Conservation (phyloP, 2,888 invertebrate genomes). For the Mylabris sibirica region DNA sequence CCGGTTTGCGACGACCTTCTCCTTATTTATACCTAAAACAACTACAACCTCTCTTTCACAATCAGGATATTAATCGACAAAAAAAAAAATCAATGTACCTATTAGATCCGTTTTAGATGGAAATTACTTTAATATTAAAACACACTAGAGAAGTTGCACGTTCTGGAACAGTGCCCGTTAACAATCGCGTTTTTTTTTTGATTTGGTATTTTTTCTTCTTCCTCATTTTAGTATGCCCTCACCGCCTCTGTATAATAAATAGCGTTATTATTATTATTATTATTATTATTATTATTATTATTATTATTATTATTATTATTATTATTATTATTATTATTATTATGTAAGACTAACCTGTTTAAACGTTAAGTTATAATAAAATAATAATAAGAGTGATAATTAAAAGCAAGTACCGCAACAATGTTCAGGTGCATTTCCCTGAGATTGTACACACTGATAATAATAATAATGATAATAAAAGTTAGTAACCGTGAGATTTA, state of each 20-base stretch:
- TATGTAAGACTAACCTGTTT: neutral
- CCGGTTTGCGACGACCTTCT: slow-evolving; percentile 9
- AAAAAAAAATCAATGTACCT: slow-evolving; percentile 2
- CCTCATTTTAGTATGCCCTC: neutral
- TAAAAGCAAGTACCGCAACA: neutral
- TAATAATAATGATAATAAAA: neutral
- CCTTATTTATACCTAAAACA: neutral
- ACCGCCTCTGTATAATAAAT: neutral
- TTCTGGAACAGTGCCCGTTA: slow-evolving; percentile 13
- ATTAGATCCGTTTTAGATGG: slow-evolving; percentile 13
- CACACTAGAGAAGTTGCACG: slow-evolving; percentile 11
- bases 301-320: no score
- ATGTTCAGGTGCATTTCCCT: slow-evolving; percentile 7
- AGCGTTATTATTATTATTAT: no score
- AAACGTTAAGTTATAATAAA: neutral
- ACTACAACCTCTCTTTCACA: neutral
- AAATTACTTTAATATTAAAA: neutral
- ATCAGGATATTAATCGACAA: neutral
- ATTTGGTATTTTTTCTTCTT: neutral
- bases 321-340: slow-evolving; percentile 6
- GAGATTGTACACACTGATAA: no score
- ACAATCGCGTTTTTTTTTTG: neutral
- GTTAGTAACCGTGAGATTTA: slow-evolving; percentile 3
- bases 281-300: no score
- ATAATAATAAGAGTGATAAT: neutral